A percentile compares a stretch with the other conserved stretches of the same genome.
Evolutionary conservation across 2,113 vertebrate species (phyloP).

Genomic region (Zosterops hypoxanthus): DNA sequence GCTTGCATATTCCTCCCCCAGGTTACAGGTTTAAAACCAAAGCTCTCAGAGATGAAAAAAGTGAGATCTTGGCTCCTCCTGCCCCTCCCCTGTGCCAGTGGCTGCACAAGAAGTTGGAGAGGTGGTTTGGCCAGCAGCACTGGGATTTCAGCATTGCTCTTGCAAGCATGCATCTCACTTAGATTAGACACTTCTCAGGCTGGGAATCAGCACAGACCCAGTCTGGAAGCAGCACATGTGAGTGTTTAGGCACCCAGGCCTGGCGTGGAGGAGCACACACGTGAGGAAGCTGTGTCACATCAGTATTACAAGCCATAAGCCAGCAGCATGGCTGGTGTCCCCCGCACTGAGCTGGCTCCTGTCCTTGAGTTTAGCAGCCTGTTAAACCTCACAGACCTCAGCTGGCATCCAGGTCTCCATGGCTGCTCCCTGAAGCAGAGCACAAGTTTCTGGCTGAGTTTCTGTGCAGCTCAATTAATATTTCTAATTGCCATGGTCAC

Average conservation of each 20-base stretch:
- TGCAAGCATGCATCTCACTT: rapidly evolving
- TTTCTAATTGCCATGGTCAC: neutral
- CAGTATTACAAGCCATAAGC: neutral
- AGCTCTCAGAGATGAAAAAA: neutral
- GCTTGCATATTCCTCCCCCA: neutral
- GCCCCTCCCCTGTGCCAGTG: neutral
- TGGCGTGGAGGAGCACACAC: rapidly evolving
- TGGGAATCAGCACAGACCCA: neutral
- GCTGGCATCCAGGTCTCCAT: neutral
- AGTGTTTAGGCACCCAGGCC: rapidly evolving
- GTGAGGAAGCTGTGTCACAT: neutral
- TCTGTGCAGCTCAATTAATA: slow-evolving; percentile 13
- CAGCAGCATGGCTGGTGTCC: rapidly evolving
- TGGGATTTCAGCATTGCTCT: neutral
- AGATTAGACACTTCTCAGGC: neutral
- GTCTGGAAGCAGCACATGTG: neutral
- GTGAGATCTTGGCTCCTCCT: neutral
- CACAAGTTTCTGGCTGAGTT: neutral
- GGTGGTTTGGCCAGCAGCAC: neutral
- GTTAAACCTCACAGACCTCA: neutral
- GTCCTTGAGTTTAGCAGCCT: neutral
- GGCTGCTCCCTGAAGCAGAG: neutral
- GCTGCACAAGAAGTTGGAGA: neutral
- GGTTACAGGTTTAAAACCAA: neutral
- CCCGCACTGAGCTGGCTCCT: neutral